Evolutionary conservation across 37 sponge, comb jelly and placozoan species (phyloP).

Genomic region (Lycopodina hypogea): DNA sequence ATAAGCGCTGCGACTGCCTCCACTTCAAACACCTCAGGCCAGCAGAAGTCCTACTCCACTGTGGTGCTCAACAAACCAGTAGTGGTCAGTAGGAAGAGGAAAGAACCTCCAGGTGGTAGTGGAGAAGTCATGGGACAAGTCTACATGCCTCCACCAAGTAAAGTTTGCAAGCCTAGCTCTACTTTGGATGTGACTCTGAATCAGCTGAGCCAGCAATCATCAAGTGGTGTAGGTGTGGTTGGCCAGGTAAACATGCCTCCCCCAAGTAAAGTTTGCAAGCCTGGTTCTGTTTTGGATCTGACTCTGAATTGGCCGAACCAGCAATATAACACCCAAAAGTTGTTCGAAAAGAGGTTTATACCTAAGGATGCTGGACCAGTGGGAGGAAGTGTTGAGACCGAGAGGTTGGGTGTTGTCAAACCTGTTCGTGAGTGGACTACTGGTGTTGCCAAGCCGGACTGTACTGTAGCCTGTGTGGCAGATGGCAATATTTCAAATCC

Average conservation of each 20-base stretch:
- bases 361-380: neutral
- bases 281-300: conserved; percentile 40
- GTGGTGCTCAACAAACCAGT: neutral
- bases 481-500: conserved; percentile 2
- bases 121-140: too few species aligned
- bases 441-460: neutral
- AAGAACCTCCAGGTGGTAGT: neutral
- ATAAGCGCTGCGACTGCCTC: neutral
- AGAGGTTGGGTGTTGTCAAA: too few species aligned
- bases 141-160: conserved; percentile 5
- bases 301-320: conserved; percentile 42
- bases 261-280: conserved; percentile 35
- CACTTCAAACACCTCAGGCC: conserved; percentile 30
- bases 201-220: conserved; percentile 19
- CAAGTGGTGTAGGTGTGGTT: too few species aligned
- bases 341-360: conserved; percentile 41
- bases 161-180: conserved; percentile 36
- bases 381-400: too few species aligned
- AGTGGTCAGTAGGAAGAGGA: conserved; percentile 24
- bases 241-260: neutral
- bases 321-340: conserved; percentile 28
- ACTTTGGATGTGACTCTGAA: conserved; percentile 48
- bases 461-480: neutral
- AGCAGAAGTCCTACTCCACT: neutral
- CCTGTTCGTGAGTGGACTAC: neutral